Evolutionary conservation across 2,797 vertebrate species (phyloP).

Genomic region (Gallirallus australis): DNA sequence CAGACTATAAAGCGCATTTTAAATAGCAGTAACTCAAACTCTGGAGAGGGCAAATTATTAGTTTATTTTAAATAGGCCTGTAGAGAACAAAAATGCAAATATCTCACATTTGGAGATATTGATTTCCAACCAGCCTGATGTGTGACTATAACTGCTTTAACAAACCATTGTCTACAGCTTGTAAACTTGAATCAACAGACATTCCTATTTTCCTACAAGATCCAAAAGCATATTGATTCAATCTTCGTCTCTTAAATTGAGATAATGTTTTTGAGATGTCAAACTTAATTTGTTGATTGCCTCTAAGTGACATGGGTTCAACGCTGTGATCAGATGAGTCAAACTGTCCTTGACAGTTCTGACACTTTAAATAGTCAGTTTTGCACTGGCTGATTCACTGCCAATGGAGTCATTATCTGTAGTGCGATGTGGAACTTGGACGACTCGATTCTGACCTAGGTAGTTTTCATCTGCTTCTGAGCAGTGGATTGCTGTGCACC

Average conservation of each 20-base stretch:
- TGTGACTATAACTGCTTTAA: constrained; percentile 55
- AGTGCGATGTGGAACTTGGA: not conserved
- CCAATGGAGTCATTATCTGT: constrained; percentile 51
- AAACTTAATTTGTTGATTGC: constrained; percentile 68
- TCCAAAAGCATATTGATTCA: constrained; percentile 45
- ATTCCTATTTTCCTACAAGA: not conserved
- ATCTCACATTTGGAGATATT: constrained; percentile 17
- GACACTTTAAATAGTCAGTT: constrained; percentile 43
- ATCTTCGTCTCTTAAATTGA: not conserved
- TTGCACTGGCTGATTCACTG: constrained; percentile 15
- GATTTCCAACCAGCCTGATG: constrained; percentile 46
- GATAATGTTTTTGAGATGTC: constrained; percentile 58
- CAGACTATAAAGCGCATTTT: constrained; percentile 16
- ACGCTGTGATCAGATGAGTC: constrained; percentile 3
- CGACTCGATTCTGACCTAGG: constrained; percentile 31
- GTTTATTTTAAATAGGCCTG: not conserved
- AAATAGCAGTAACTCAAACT: constrained; percentile 20
- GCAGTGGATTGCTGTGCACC: not conserved
- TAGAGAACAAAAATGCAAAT: not conserved
- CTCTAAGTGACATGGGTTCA: constrained; percentile 49
- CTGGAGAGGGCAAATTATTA: not conserved
- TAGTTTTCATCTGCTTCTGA: constrained; percentile 50
- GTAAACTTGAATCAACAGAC: constrained; percentile 28
- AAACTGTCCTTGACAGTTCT: constrained; percentile 56
- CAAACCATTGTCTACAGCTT: constrained; percentile 49